phyloP scores from a whole-genome alignment of 2,797 vertebrate species.

The Cyprinodon diabolis region DNA sequence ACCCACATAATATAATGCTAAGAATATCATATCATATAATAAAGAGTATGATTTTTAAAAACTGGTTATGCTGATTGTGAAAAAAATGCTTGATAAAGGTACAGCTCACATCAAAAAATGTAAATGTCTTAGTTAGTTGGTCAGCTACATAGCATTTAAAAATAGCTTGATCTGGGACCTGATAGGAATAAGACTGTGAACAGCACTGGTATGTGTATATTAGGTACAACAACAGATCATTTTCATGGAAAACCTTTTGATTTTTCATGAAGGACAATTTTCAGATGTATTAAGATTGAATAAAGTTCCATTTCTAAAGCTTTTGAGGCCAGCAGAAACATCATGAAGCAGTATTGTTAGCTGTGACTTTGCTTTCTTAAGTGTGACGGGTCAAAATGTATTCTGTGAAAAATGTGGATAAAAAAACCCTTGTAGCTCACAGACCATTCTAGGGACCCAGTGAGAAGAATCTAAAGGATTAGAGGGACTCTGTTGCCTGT shows the following conservation, averaged over 20 bases:
- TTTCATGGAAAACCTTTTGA: background rate
- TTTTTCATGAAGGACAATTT: background rate
- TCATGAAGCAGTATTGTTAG: background rate
- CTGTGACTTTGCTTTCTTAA: background rate
- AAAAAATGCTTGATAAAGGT: too few species aligned
- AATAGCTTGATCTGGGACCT: background rate
- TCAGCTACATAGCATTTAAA: background rate
- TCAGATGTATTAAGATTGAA: background rate
- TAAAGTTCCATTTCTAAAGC: background rate
- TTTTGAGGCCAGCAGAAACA: background rate
- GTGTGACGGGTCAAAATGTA: slow-evolving; percentile 4
- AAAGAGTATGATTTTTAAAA: background rate
- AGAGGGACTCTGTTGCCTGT: background rate
- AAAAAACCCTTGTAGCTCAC: background rate
- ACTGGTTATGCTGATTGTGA: background rate
- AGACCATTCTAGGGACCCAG: background rate
- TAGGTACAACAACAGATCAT: background rate
- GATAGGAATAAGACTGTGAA: background rate
- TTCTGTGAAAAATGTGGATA: slow-evolving; percentile 2
- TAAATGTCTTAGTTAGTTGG: background rate
- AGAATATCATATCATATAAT: too few species aligned
- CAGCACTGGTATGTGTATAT: background rate
- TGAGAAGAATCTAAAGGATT: slow-evolving; percentile 1
- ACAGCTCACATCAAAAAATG: background rate
- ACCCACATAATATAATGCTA: background rate